These are phyloP conservation scores for Subanguina moxae DNA, from an alignment of 1,140 invertebrate genomes.

Conservation along the genomic window DNA sequence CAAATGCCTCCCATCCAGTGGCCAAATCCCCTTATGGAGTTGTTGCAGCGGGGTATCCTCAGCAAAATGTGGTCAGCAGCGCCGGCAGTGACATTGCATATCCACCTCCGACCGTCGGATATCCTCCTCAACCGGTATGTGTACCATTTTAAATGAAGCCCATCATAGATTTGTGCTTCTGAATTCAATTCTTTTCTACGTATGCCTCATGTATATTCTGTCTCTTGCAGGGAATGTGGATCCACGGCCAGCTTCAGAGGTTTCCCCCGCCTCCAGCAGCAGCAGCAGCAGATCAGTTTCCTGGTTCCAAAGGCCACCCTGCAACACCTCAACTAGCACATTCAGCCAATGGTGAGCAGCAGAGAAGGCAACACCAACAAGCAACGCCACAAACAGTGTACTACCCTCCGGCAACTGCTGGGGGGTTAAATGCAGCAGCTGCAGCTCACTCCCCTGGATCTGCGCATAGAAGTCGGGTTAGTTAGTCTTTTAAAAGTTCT, in stretches of 20 bases:
- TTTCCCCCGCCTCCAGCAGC: neutral
- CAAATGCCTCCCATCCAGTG: neutral
- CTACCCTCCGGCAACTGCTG: conserved; percentile 8
- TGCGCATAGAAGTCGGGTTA: neutral
- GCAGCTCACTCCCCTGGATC: conserved; percentile 16
- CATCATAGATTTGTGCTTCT: too few relatives aligned
- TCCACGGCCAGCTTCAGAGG: neutral
- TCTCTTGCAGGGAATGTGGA: neutral
- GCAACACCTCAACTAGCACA: neutral
- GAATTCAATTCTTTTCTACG: too few relatives aligned
- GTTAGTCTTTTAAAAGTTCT: neutral
- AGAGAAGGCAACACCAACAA: conserved; percentile 12
- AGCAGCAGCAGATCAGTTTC: neutral
- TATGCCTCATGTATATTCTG: too few relatives aligned
- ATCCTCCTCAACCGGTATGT: neutral
- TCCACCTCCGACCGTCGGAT: neutral
- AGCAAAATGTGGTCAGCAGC: neutral
- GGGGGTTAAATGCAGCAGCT: conserved; percentile 31
- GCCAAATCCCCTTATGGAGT: neutral
- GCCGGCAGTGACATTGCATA: too few relatives aligned
- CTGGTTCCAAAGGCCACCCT: conserved; percentile 1
- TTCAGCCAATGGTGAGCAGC: neutral
- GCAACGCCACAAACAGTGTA: conserved; percentile 15
- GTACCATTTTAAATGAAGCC: neutral
- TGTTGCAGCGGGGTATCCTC: neutral